phyloP scores from a whole-genome alignment of 1,140 invertebrate species.

The Leptinotarsa lineolata region DNA sequence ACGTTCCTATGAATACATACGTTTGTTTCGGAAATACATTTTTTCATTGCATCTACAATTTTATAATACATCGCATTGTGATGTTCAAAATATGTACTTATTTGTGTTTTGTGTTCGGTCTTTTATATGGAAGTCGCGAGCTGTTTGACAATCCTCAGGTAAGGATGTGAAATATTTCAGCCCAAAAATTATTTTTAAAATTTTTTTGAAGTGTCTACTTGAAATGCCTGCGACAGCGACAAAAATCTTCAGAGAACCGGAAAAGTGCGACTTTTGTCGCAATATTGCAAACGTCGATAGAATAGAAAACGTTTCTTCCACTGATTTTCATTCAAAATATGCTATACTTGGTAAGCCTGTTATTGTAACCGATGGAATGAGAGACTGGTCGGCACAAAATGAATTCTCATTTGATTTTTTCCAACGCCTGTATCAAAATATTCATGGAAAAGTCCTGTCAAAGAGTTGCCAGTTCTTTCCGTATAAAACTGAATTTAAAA shows the following conservation, averaged over 20 bases:
- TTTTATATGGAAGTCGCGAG: conserved; percentile 7
- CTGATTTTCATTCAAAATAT: conserved; percentile 69
- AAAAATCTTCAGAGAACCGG: conserved; percentile 67
- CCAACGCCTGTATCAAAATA: conserved; percentile 70
- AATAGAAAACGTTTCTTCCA: conserved; percentile 66
- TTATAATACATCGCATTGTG: neutral
- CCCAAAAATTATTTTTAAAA: neutral
- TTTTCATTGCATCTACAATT: conserved; percentile 13
- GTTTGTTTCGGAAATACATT: neutral
- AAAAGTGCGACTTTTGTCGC: conserved; percentile 75
- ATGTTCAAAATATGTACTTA: neutral
- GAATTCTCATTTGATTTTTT: conserved; percentile 79
- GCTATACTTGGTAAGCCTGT: conserved; percentile 81
- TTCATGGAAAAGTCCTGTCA: conserved; percentile 58
- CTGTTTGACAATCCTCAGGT: conserved; percentile 31
- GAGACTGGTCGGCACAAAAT: conserved; percentile 75
- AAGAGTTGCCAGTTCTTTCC: conserved; percentile 88
- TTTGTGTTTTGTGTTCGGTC: conserved; percentile 12
- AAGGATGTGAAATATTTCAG: conserved; percentile 16
- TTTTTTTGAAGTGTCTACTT: conserved; percentile 62
- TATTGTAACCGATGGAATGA: conserved; percentile 80
- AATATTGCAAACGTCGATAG: conserved; percentile 66
- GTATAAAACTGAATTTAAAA: conserved; percentile 84
- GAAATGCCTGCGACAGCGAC: conserved; percentile 62
- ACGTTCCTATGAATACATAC: conserved; percentile 4